phyloP scores from a whole-genome alignment of 92 coral and sea anemone genomes.

The Epizoanthus stellaris region DNA sequence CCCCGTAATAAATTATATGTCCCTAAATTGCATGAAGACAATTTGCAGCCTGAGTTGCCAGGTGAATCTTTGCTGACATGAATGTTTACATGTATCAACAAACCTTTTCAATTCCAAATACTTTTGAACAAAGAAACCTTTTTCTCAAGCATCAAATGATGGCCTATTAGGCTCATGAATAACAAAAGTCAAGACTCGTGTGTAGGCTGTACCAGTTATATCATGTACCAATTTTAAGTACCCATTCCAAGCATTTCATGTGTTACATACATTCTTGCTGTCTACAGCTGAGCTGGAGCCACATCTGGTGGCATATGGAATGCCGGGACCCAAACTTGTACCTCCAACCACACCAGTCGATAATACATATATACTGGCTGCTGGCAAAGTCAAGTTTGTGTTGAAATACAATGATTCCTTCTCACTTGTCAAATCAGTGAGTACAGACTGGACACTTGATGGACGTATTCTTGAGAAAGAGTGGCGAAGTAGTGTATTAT shows the following conservation, averaged over 20 bases:
- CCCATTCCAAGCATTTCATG: too few relatives aligned
- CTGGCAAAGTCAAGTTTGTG: slow-evolving; percentile 54
- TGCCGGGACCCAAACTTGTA: slow-evolving; percentile 50
- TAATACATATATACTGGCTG: slow-evolving; percentile 44
- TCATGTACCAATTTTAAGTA: too few relatives aligned
- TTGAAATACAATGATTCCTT: slow-evolving; percentile 61
- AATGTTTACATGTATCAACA: too few relatives aligned
- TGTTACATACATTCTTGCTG: too few relatives aligned
- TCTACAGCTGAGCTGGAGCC: slow-evolving; percentile 49
- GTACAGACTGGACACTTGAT: slow-evolving; percentile 67
- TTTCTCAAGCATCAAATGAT: neutral
- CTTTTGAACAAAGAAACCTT: neutral
- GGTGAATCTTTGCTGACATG: too few relatives aligned
- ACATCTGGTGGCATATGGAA: slow-evolving; percentile 49
- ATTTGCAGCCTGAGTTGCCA: too few relatives aligned
- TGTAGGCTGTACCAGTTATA: too few relatives aligned
- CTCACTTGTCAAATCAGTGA: slow-evolving; percentile 47
- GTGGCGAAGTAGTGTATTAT: slow-evolving; percentile 7
- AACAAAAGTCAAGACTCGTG: too few relatives aligned
- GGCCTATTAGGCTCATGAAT: too few relatives aligned
- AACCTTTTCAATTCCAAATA: neutral
- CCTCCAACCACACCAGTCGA: slow-evolving; percentile 15
- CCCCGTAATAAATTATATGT: too few relatives aligned
- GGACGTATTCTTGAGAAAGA: neutral
- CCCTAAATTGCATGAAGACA: too few relatives aligned